Percentiles rank a stretch among this genome's conserved stretches.
Evolutionary conservation across 2,888 invertebrate species (phyloP).

Genomic region (Punctoribates punctum): DNA sequence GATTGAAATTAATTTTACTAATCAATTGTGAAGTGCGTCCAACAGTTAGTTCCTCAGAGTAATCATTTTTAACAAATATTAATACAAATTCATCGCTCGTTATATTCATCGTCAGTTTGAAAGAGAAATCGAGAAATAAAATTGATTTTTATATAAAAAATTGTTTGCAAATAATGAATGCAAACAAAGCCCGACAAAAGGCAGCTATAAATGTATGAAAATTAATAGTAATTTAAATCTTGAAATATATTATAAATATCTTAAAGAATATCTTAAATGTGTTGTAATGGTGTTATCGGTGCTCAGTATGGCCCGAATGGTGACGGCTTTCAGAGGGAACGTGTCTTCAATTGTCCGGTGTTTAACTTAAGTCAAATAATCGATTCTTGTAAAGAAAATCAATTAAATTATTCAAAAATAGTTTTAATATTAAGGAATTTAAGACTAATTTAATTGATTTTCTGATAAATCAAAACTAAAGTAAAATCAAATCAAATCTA

Average conservation of each 20-base stretch:
- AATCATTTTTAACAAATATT: background rate
- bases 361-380: conserved; percentile 16
- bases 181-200: conserved; percentile 29
- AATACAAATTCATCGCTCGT: background rate
- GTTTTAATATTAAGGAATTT: background rate
- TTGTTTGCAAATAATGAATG: conserved; percentile 9
- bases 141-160: conserved; percentile 5
- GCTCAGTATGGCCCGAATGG: background rate
- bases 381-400: background rate
- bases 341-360: conserved; percentile 25
- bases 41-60: too few relatives aligned
- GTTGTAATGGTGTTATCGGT: background rate
- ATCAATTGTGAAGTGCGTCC: background rate
- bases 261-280: background rate
- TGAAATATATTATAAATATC: background rate
- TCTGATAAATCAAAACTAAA: background rate
- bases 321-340: conserved; percentile 22
- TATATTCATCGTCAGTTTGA: background rate
- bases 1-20: background rate
- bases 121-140: background rate
- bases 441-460: conserved; percentile 25
- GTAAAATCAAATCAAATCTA: background rate
- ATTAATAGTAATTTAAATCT: conserved; percentile 7
- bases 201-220: conserved; percentile 28
- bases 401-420: background rate